A percentile compares a stretch with the other conserved stretches of the same genome.
These are phyloP conservation scores for Melanotaenia boesemani DNA, from an alignment of 2,797 vertebrate genomes.

Conservation along the genomic window DNA sequence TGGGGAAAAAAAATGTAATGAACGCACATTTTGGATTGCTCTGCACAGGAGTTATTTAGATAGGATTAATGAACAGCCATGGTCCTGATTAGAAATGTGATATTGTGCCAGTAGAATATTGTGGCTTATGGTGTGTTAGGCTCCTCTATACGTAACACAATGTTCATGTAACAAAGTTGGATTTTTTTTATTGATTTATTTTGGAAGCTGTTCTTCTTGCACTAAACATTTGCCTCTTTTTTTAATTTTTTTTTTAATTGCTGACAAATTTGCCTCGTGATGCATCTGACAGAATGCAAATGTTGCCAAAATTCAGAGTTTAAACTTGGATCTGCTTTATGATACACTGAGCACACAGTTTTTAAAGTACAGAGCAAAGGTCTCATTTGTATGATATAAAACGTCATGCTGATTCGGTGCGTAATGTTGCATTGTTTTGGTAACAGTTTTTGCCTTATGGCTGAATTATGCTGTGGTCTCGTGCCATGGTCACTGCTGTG, in stretches of 20 bases:
- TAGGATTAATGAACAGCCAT: slow-evolving; percentile 21
- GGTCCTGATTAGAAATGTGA: slow-evolving; percentile 18
- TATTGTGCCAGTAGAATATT: slow-evolving; percentile 6
- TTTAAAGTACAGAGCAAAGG: background rate
- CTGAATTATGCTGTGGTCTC: slow-evolving; percentile 44
- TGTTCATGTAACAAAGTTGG: slow-evolving; percentile 8
- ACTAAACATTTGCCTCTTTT: background rate
- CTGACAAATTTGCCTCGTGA: background rate
- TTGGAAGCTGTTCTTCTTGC: background rate
- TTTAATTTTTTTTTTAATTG: background rate
- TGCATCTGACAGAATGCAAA: background rate
- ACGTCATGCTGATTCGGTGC: slow-evolving; percentile 12
- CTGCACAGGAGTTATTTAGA: slow-evolving; percentile 8
- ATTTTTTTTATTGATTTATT: slow-evolving; percentile 13
- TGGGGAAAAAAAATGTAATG: slow-evolving; percentile 9
- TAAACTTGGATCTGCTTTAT: background rate
- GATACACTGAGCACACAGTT: background rate
- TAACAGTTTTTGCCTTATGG: slow-evolving; percentile 5
- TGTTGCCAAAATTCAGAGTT: background rate
- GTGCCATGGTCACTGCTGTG: slow-evolving; percentile 29
- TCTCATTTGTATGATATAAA: slow-evolving; percentile 1
- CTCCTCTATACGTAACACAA: background rate
- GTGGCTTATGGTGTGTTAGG: background rate
- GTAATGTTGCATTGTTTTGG: background rate
- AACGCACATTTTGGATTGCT: slow-evolving; percentile 31